Base-by-base conservation (phyloP, 2,888 invertebrate species). In the Tetragnatha montana region DNA sequence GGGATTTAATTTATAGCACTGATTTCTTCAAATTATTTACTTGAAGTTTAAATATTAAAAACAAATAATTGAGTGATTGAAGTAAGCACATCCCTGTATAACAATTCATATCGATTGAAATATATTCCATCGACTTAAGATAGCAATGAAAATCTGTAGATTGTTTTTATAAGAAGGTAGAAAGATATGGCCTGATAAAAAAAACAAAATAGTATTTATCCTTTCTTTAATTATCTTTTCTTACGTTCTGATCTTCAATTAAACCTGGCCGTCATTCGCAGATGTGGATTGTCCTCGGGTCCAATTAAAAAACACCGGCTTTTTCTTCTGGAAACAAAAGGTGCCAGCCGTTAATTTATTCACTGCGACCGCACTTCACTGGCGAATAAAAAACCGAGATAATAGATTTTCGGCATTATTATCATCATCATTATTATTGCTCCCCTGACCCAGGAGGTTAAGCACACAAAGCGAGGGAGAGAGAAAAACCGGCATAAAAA, bases 401-500 rank as follows among this genome's bases (percentile, higher is more conserved):
- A 82, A 82, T 74, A 82, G 82, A 82, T 82, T 82, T 73, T 22
- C 82, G 22, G 51, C 74, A 74, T 74, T 71, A n/a, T 60, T 22
- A 60, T 82, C 35, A 50, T 22, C 19, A 6, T 22, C 49, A 60
- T 82, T 21, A 51, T 22, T 21, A 7, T 35, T 22, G 50, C 74
- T 12, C 22, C 51, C 17, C 60, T 60, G 22, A 7, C 73, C 50
- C 71, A 21, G 21, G 85, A 70, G 60, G 84, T 85, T 85, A 85
- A 85, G 35, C 35, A 35, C 79, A 85, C 68, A 60, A 68, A 85
- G 78, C 17, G 78, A 22, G 50, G 10, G 51, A 71, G 76, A 78
- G 70, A 84, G 21, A 78, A 51, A 82, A 82, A 74, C 19, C 21
- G 12, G 12, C 19, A 60, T 51, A 70, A 79, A 17, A 17, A 85